These are phyloP conservation scores for Patella ulyssiponensis DNA, from an alignment of 2,888 invertebrate genomes.

Conservation along the genomic window DNA sequence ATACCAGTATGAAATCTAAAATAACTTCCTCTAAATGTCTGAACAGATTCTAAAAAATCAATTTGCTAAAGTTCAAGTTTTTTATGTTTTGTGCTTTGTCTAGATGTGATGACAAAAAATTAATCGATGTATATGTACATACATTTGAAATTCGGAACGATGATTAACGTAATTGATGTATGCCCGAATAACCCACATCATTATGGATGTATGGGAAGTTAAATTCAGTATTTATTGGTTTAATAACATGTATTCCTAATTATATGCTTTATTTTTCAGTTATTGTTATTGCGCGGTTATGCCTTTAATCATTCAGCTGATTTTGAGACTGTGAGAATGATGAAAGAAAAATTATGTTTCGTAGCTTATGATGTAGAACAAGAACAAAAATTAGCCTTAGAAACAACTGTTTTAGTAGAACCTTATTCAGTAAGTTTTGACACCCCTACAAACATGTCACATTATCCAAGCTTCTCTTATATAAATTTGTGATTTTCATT, in stretches of 20 bases:
- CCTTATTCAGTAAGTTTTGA: slow-evolving; percentile 85
- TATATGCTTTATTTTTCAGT: slow-evolving; percentile 76
- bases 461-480: too few relatives aligned
- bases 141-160: too few relatives aligned
- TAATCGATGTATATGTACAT: too few relatives aligned
- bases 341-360: slow-evolving; percentile 99
- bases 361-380: slow-evolving; percentile 99
- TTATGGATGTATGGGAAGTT: too few relatives aligned
- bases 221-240: too few relatives aligned
- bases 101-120: too few relatives aligned
- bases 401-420: slow-evolving; percentile 98
- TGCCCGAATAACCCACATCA: too few relatives aligned
- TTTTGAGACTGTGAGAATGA: slow-evolving; percentile 98
- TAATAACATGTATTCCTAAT: too few relatives aligned
- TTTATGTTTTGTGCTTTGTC: too few relatives aligned
- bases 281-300: slow-evolving; percentile 93
- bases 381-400: slow-evolving; percentile 94
- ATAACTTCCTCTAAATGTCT: slow-evolving; percentile 9
- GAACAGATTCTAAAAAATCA: not conserved
- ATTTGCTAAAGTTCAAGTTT: too few relatives aligned
- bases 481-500: too few relatives aligned
- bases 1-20: not conserved
- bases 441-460: not conserved
- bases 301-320: slow-evolving; percentile 99
- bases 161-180: too few relatives aligned